Base-by-base conservation (phyloP, 2,113 vertebrate genomes). In the Cavia aperea region DNA sequence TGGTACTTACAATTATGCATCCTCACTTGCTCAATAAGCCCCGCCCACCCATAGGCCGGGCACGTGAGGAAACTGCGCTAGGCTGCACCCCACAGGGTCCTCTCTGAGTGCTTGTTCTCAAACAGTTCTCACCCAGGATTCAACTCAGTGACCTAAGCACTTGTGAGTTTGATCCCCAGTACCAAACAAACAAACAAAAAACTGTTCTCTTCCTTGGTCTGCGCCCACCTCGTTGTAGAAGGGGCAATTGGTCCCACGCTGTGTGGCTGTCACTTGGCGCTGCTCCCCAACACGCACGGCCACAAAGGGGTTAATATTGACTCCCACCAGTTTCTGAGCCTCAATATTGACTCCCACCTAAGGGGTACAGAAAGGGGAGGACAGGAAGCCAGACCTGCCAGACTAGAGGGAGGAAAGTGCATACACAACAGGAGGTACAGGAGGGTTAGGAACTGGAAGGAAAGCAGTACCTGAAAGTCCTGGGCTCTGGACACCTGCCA, bases 241-340 rank as follows among this genome's bases (percentile, higher is more conserved):
- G 54, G 98, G 98, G 87, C 98, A 98, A 85, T 98, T 99, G 84
- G 98, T 98, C 60, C 99, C 98, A 70, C 98, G 98, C 96, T 99
- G 98, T 0, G 98, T 99, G 0, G 88, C 93, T 0, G 98, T 99
- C 93, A 98, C 97, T 77, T 97, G 98, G 94, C 98, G 99, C 96
- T 99, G 98, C 56, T 98, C 97, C 88, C 98, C 98, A 8, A 99
- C 96, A 2, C 95, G 97, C 96, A 99, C 96, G 15, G 98, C 98
- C 86, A 99, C 98, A 3, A 98, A 98, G 4, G 99, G 99, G 92
- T 98, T 99, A 94, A 99, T 99, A 97, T 99, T 99, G 87, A 99
- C 98, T 18, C 99, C 99, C 4, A 98, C 98, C 90, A 99, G 96
- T 82, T 99, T 99, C 98, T 98, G 99, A 10, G 99, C 99, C 97